Percentiles rank a stretch among this genome's conserved stretches.
phyloP scores from a whole-genome alignment of 2,888 invertebrate genomes.

The Hyposoter dolosus region DNA sequence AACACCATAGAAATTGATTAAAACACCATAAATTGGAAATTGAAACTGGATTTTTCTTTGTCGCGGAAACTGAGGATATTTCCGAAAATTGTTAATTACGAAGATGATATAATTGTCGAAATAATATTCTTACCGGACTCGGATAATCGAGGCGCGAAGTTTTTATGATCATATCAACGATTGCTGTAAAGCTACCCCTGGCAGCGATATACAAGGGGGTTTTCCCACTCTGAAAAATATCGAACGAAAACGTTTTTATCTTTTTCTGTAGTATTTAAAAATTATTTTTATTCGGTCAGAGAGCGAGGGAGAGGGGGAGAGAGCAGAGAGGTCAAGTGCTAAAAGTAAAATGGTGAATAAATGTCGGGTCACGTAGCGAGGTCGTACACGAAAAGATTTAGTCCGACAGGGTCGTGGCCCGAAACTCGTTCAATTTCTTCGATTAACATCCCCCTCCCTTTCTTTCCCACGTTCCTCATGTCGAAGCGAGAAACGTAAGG shows the following conservation, averaged over 20 bases:
- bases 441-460: neutral
- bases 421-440: conserved; percentile 6
- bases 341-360: conserved; percentile 47
- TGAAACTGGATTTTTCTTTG: neutral
- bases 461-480: neutral
- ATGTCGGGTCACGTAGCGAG: conserved; percentile 26
- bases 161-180: conserved; percentile 93
- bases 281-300: conserved; percentile 6
- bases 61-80: neutral
- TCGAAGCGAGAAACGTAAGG: neutral
- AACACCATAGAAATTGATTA: too few species aligned
- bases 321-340: conserved; percentile 20
- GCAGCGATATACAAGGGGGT: conserved; percentile 92
- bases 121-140: conserved; percentile 85
- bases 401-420: conserved; percentile 5
- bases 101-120: neutral
- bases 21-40: neutral
- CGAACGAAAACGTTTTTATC: neutral
- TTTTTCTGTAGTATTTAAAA: neutral
- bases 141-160: conserved; percentile 90
- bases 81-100: neutral
- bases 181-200: conserved; percentile 93
- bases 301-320: neutral
- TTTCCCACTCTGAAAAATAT: conserved; percentile 86
- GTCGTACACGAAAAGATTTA: conserved; percentile 7